phyloP scores from a whole-genome alignment of 2,113 vertebrate species.

The Gadus chalcogrammus region DNA sequence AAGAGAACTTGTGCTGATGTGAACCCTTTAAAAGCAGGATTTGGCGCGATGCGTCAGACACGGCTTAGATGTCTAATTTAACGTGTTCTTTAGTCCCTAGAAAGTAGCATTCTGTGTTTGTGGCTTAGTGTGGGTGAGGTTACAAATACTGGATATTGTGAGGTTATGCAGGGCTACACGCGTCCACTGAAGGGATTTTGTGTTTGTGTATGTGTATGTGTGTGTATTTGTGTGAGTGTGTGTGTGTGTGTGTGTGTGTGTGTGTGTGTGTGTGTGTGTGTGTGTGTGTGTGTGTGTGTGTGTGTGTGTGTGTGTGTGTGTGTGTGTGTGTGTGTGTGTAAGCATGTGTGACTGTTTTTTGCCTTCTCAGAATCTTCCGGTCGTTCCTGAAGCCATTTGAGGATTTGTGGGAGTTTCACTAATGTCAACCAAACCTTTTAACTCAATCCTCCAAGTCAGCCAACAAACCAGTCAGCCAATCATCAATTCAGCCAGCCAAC shows the following conservation, averaged over 20 bases:
- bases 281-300: neutral
- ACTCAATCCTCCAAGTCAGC: no score
- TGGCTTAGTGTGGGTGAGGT: no score
- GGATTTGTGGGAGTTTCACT: no score
- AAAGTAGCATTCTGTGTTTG: neutral
- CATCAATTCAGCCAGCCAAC: no score
- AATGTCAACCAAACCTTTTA: no score
- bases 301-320: neutral
- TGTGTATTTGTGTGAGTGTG: neutral
- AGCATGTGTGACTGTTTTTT: neutral
- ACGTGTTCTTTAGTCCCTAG: slow-evolving; percentile 1
- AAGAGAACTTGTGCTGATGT: no score
- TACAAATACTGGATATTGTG: neutral
- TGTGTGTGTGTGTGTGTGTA: neutral
- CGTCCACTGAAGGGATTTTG: neutral
- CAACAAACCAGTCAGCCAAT: no score
- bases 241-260: neutral
- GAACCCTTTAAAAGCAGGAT: slow-evolving; percentile 22
- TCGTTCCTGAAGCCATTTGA: no score
- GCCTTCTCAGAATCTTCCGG: no score
- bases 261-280: neutral
- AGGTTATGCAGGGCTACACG: neutral
- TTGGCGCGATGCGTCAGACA: slow-evolving; percentile 10
- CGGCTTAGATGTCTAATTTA: slow-evolving; percentile 29
- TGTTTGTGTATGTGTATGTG: neutral